Conservation (phyloP, 2,113 vertebrate genomes). For the Oreamnos americanus region DNA sequence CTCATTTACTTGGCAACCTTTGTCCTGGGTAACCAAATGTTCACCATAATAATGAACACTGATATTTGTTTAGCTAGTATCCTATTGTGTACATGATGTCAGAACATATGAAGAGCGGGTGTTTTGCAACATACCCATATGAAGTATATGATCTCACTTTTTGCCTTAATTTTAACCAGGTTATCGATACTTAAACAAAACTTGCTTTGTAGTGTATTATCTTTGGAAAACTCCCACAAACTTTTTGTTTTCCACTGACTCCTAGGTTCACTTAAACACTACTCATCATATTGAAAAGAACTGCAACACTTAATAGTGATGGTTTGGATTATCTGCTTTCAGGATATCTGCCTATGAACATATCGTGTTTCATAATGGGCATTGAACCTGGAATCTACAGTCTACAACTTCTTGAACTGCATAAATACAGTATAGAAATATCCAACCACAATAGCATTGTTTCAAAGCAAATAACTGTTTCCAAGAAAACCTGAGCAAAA, state of each 20-base stretch:
- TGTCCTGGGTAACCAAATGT: background rate
- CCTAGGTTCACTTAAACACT: background rate
- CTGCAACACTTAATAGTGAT: rapidly evolving
- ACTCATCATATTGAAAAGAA: background rate
- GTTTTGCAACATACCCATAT: background rate
- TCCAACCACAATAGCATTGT: background rate
- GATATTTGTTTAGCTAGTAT: background rate
- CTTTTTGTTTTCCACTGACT: background rate
- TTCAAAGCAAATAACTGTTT: background rate
- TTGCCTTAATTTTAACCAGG: background rate
- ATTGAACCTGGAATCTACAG: background rate
- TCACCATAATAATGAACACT: background rate
- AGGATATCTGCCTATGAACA: background rate
- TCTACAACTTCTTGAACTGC: background rate
- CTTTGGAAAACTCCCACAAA: background rate
- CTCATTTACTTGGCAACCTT: background rate
- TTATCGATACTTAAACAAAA: background rate
- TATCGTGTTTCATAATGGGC: background rate
- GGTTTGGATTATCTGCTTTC: background rate
- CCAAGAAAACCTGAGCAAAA: background rate
- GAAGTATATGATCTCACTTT: background rate
- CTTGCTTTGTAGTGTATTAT: background rate
- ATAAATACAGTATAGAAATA: background rate
- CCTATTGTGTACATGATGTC: background rate
- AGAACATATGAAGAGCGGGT: background rate